Conservation (phyloP, 2,888 invertebrate species). For the Mellilla xanthometata region DNA sequence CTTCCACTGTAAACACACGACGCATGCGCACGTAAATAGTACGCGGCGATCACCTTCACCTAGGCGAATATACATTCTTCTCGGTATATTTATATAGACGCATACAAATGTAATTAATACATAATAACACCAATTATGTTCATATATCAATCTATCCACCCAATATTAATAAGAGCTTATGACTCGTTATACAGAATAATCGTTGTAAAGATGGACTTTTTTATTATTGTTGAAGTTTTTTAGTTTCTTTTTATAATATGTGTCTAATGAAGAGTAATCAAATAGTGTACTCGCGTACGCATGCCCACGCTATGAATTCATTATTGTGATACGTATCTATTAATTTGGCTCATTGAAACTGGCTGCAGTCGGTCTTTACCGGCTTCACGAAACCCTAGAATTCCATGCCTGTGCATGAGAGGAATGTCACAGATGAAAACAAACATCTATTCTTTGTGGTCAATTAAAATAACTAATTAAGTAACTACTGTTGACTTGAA, state of each 20-base stretch:
- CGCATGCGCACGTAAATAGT: slow-evolving; percentile 77
- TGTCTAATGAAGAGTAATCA: slow-evolving; percentile 56
- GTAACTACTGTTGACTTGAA: too few relatives aligned
- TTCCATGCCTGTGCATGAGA: background rate
- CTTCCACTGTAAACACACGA: slow-evolving; percentile 48
- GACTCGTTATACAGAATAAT: too few relatives aligned
- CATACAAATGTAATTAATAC: too few relatives aligned
- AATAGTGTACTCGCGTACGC: slow-evolving; percentile 44
- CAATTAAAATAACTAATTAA: too few relatives aligned
- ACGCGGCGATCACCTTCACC: slow-evolving; percentile 76
- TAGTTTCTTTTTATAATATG: slow-evolving; percentile 21
- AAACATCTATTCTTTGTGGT: too few relatives aligned
- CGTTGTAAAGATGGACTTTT: too few relatives aligned
- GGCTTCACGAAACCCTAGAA: slow-evolving; percentile 11
- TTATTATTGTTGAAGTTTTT: too few relatives aligned
- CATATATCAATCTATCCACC: too few relatives aligned
- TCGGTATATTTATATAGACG: too few relatives aligned
- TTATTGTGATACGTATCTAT: slow-evolving; percentile 49
- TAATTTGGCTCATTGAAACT: slow-evolving; percentile 67
- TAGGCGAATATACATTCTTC: slow-evolving; percentile 48
- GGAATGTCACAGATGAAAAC: too few relatives aligned
- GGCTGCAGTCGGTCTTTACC: slow-evolving; percentile 48
- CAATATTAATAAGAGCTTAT: too few relatives aligned
- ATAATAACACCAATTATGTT: too few relatives aligned
- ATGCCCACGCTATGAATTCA: slow-evolving; percentile 58